Conservation (phyloP, 2,113 vertebrate species). For the Saccopteryx leptura region DNA sequence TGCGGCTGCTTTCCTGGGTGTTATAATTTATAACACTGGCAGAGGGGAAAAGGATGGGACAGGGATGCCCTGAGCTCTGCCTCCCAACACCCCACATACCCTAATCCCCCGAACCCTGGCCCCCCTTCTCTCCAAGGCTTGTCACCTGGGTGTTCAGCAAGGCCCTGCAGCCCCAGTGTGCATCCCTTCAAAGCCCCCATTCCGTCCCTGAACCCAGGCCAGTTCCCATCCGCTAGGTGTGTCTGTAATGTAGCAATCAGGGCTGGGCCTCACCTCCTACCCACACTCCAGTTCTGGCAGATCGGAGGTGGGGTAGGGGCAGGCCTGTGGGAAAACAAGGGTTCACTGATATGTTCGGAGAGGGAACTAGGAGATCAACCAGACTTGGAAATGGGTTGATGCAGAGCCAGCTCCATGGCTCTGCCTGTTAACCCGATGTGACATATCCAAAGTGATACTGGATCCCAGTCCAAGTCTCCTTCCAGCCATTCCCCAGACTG, state of each 20-base stretch:
- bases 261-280: slow-evolving; percentile 61
- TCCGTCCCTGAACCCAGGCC: not conserved
- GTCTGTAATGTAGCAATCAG: slow-evolving; percentile 66
- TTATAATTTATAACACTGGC: not conserved
- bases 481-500: not conserved
- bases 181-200: not conserved
- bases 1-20: not conserved
- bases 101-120: too few species aligned
- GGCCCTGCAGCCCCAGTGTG: not conserved
- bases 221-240: slow-evolving; percentile 2
- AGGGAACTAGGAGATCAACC: not conserved
- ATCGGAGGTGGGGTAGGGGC: slow-evolving; percentile 48
- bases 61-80: not conserved
- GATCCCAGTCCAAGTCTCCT: not conserved
- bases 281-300: slow-evolving; percentile 75
- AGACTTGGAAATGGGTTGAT: not conserved
- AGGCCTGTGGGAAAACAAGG: slow-evolving; percentile 42
- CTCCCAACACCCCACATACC: not conserved
- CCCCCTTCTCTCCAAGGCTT: not conserved
- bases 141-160: not conserved
- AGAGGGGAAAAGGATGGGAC: not conserved
- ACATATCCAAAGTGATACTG: not conserved
- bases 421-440: not conserved
- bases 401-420: not conserved
- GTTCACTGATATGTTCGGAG: not conserved